Percentiles rank a stretch among this genome's conserved stretches.
Evolutionary conservation across 2,113 vertebrate genomes (phyloP).

Genomic region (Octodon degus): DNA sequence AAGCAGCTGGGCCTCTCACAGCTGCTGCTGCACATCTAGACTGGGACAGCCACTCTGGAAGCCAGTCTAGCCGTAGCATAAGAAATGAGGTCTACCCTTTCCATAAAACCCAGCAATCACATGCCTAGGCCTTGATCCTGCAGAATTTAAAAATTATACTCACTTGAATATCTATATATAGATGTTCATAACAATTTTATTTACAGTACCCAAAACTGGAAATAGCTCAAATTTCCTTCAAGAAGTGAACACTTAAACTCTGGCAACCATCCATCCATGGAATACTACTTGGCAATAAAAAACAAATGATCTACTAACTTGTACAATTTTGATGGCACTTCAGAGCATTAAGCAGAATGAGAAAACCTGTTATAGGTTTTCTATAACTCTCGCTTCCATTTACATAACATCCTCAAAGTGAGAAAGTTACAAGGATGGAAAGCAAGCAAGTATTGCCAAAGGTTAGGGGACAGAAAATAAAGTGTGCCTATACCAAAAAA

Average conservation of each 20-base stretch:
- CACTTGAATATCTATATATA: not conserved
- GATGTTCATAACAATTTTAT: not conserved
- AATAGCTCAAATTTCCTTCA: not conserved
- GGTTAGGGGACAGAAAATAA: not conserved
- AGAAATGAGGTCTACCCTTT: not conserved
- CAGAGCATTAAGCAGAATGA: not conserved
- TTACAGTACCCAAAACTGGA: not conserved
- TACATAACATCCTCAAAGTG: not conserved
- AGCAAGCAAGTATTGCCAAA: not conserved
- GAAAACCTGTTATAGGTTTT: not conserved
- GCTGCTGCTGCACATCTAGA: not conserved
- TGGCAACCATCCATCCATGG: not conserved
- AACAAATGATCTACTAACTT: not conserved
- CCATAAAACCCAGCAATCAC: not conserved
- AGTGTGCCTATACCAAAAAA: not conserved
- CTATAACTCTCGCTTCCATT: not conserved
- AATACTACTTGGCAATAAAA: not conserved
- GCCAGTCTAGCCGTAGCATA: not conserved
- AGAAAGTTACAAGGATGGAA: not conserved
- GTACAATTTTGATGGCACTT: not conserved
- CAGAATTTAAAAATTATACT: not conserved
- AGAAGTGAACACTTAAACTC: not conserved
- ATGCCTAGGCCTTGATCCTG: not conserved
- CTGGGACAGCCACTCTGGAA: not conserved
- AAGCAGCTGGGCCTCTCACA: not conserved